Evolutionary conservation across 2,888 invertebrate genomes (phyloP).

Genomic region (Hypolimnas misippus): DNA sequence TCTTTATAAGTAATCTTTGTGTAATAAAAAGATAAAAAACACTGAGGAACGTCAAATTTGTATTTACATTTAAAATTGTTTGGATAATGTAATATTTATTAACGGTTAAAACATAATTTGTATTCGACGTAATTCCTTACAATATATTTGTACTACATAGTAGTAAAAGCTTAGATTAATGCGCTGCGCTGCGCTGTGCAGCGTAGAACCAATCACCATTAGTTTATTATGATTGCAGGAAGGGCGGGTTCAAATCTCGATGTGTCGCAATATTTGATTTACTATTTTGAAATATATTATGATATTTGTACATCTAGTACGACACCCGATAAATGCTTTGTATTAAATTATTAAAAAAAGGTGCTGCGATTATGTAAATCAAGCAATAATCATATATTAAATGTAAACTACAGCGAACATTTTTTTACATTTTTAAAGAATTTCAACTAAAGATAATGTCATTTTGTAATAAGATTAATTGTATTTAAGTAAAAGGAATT

Average conservation of each 20-base stretch:
- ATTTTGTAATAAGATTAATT: constrained; percentile 16
- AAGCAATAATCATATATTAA: constrained; percentile 23
- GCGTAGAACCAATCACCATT: no score
- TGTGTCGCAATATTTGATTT: no score
- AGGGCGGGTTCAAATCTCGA: no score
- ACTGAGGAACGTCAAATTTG: no score
- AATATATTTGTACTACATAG: neutral
- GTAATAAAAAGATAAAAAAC: no score
- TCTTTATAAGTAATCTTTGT: no score
- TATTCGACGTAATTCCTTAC: neutral
- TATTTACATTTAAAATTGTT: neutral
- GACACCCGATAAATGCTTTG: neutral
- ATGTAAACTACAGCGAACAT: constrained; percentile 10
- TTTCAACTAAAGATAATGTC: neutral
- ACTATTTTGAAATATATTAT: no score
- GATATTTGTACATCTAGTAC: no score
- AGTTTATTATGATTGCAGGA: no score
- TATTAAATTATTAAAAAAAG: neutral
- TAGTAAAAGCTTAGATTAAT: no score
- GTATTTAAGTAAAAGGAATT: constrained; percentile 47
- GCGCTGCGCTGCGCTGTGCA: no score
- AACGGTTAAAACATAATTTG: neutral
- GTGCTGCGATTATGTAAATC: constrained; percentile 24
- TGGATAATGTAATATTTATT: neutral
- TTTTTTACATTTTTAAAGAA: constrained; percentile 29